Conservation (phyloP, 2,797 vertebrate species). For the Xiphophorus birchmanni region DNA sequence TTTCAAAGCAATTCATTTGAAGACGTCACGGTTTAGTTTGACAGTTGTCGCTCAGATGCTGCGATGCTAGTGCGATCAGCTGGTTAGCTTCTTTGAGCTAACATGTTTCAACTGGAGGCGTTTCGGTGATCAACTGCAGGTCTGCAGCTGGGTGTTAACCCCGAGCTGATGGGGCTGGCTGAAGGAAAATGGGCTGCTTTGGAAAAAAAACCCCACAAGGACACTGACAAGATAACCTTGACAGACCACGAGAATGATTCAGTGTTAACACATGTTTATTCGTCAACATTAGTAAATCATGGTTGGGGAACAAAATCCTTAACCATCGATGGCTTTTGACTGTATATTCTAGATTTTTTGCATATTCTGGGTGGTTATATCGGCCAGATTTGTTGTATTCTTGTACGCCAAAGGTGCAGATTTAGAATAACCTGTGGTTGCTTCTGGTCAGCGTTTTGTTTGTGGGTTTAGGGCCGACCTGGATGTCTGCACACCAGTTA, state of each 20-base stretch:
- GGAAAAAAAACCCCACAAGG: not conserved
- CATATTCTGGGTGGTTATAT: not conserved
- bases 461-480: not conserved
- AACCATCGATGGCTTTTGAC: not conserved
- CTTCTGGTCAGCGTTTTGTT: not conserved
- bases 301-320: not conserved
- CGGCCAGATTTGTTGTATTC: not conserved
- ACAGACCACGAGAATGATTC: not conserved
- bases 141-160: constrained; percentile 6
- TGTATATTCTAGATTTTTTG: not conserved
- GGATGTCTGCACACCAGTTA: not conserved
- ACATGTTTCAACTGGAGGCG: not conserved
- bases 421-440: not conserved
- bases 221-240: not conserved
- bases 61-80: constrained; percentile 55
- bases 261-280: not conserved
- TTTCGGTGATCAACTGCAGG: not conserved
- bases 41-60: constrained; percentile 49
- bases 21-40: constrained; percentile 31
- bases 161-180: not conserved
- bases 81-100: constrained; percentile 42
- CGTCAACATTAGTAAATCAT: not conserved
- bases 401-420: not conserved
- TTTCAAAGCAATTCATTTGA: constrained; percentile 11
- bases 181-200: accelerated